Conservation (phyloP, 1,140 invertebrate species). For the Drosophila eugracilis region DNA sequence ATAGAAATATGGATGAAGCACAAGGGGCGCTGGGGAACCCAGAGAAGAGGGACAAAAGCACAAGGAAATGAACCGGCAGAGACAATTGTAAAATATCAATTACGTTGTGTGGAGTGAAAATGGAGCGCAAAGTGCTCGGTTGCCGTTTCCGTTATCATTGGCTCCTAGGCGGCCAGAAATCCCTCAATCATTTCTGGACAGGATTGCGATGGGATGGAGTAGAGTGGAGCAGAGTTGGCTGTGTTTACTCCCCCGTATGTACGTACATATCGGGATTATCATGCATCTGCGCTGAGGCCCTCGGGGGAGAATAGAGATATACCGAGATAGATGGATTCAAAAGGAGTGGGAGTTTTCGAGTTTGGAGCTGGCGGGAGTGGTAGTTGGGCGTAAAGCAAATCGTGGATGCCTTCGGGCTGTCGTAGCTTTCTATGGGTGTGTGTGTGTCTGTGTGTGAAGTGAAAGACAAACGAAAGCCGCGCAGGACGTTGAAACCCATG, state of each 20-base stretch:
- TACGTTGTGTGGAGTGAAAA: slow-evolving; percentile 69
- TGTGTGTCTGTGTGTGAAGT: too few relatives aligned
- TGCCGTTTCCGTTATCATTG: slow-evolving; percentile 53
- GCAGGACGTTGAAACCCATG: slow-evolving; percentile 52
- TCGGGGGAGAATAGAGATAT: slow-evolving; percentile 19
- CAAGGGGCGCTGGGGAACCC: not conserved
- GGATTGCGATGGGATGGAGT: slow-evolving; percentile 34
- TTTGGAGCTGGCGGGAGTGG: not conserved
- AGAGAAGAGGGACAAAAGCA: not conserved
- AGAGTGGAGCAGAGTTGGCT: slow-evolving; percentile 1
- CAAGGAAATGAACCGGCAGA: slow-evolving; percentile 31
- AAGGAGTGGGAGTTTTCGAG: not conserved
- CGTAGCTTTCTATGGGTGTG: slow-evolving; percentile 23
- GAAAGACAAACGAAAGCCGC: slow-evolving; percentile 64
- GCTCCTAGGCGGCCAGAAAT: slow-evolving; percentile 56
- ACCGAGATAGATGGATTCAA: slow-evolving; percentile 15
- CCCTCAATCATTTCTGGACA: slow-evolving; percentile 78
- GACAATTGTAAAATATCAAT: slow-evolving; percentile 81
- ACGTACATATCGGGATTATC: slow-evolving; percentile 50
- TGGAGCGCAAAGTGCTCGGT: slow-evolving; percentile 65
- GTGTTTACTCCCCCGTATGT: slow-evolving; percentile 33
- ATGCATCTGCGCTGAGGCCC: slow-evolving; percentile 52
- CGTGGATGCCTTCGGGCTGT: slow-evolving; percentile 33
- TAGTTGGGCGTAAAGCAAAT: slow-evolving; percentile 7
- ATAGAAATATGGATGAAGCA: slow-evolving; percentile 17